phyloP scores from a whole-genome alignment of 2,113 vertebrate genomes.

The Ammodramus savannarum region DNA sequence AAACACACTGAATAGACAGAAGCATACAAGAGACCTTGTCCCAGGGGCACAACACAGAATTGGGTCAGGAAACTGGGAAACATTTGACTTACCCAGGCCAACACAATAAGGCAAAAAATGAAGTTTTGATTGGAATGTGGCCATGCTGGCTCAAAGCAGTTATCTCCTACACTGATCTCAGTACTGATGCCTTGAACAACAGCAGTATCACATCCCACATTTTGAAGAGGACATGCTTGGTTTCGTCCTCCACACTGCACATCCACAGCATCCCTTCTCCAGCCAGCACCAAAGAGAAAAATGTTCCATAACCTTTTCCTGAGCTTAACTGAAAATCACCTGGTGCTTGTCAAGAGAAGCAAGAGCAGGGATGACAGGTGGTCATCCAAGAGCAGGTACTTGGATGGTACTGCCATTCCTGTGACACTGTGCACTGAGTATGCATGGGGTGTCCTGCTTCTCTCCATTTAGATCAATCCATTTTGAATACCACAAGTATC shows the following conservation, averaged over 20 bases:
- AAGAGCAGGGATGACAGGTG: not conserved
- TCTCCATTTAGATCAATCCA: not conserved
- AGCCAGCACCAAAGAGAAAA: not conserved
- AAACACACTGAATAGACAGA: not conserved
- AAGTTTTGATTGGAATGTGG: slow-evolving; percentile 29
- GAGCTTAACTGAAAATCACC: not conserved
- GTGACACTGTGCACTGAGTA: rapidly evolving
- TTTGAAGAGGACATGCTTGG: not conserved
- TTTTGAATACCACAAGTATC: not conserved
- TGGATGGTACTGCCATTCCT: rapidly evolving
- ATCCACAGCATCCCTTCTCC: not conserved
- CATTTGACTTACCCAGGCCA: slow-evolving; percentile 28
- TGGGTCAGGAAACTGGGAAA: slow-evolving; percentile 50
- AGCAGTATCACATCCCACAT: not conserved
- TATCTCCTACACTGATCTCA: not conserved
- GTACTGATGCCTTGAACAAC: not conserved
- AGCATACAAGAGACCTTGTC: not conserved
- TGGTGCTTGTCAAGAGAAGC: not conserved
- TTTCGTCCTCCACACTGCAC: not conserved
- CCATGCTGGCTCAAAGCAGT: not conserved
- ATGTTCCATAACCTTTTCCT: not conserved
- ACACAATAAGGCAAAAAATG: slow-evolving; percentile 24
- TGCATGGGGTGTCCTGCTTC: rapidly evolving
- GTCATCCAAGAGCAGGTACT: not conserved
- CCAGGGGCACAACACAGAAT: slow-evolving; percentile 38